Evolutionary conservation across 2,113 vertebrate species (phyloP).

Genomic region (Tautogolabrus adspersus): DNA sequence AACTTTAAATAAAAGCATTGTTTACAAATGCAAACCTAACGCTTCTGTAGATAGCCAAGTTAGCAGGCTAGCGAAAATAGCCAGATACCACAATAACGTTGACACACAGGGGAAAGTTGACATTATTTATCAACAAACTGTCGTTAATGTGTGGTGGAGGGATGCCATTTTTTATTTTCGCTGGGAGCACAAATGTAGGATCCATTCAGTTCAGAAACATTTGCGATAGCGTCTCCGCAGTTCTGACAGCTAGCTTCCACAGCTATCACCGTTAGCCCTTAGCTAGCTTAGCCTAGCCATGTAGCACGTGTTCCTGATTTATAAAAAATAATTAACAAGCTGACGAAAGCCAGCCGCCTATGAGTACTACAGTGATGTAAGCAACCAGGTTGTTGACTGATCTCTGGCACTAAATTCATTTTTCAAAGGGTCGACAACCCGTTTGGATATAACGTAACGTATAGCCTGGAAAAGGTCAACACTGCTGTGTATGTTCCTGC

Average conservation of each 20-base stretch:
- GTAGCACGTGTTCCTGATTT: constrained; percentile 81
- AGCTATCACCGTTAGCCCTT: constrained; percentile 55
- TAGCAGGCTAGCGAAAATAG: constrained; percentile 51
- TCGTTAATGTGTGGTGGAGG: not conserved
- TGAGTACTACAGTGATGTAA: not conserved
- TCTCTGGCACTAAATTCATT: not conserved
- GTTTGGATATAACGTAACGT: constrained; percentile 10
- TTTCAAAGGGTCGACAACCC: not conserved
- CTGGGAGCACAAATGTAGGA: not conserved
- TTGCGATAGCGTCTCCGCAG: constrained; percentile 4
- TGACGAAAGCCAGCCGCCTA: constrained; percentile 16
- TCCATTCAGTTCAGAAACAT: not conserved
- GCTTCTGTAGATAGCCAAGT: constrained; percentile 28
- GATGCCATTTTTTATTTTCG: not conserved
- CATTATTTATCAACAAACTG: not conserved
- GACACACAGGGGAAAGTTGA: not conserved
- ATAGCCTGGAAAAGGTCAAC: constrained; percentile 61
- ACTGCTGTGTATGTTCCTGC: constrained; percentile 53
- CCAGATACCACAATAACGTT: constrained; percentile 4
- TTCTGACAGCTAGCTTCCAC: constrained; percentile 65
- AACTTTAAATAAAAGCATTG: constrained; percentile 26
- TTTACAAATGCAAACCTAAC: constrained; percentile 68
- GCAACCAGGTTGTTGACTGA: not conserved
- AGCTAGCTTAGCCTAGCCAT: constrained; percentile 75
- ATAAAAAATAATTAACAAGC: constrained; percentile 65